These are phyloP conservation scores for Aphidius ervi DNA, from an alignment of 1,140 invertebrate genomes.

Conservation along the genomic window DNA sequence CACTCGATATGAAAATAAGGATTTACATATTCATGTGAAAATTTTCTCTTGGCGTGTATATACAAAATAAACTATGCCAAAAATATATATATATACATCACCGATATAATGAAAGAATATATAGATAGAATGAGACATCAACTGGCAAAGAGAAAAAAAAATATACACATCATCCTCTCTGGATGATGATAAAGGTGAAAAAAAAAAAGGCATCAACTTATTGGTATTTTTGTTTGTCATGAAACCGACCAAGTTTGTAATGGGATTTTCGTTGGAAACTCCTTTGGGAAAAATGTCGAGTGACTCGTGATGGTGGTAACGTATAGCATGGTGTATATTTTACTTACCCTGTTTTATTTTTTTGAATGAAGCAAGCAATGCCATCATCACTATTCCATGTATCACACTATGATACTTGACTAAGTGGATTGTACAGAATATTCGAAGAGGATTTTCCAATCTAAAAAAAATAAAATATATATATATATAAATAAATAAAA, in stretches of 20 bases:
- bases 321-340: slow-evolving; percentile 29
- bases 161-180: no score
- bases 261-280: slow-evolving; percentile 36
- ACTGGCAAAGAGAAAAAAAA: no score
- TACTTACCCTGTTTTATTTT: not conserved
- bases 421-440: slow-evolving; percentile 1
- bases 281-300: slow-evolving; percentile 30
- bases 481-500: no score
- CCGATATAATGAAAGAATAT: no score
- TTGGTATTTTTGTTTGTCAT: no score
- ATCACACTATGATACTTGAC: not conserved
- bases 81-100: no score
- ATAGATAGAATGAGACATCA: no score
- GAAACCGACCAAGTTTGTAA: slow-evolving; percentile 22
- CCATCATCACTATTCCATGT: no score
- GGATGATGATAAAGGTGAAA: not conserved
- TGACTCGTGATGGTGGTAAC: slow-evolving; percentile 21
- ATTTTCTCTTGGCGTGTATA: slow-evolving; percentile 28
- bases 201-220: no score
- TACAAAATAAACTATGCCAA: slow-evolving; percentile 28
- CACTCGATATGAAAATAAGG: slow-evolving; percentile 53
- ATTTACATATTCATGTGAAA: slow-evolving; percentile 53
- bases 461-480: not conserved
- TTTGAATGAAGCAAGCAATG: not conserved
- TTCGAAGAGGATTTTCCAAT: slow-evolving; percentile 5